These are phyloP conservation scores for Gouania willdenowi DNA, from an alignment of 2,797 vertebrate species.

Conservation along the genomic window DNA sequence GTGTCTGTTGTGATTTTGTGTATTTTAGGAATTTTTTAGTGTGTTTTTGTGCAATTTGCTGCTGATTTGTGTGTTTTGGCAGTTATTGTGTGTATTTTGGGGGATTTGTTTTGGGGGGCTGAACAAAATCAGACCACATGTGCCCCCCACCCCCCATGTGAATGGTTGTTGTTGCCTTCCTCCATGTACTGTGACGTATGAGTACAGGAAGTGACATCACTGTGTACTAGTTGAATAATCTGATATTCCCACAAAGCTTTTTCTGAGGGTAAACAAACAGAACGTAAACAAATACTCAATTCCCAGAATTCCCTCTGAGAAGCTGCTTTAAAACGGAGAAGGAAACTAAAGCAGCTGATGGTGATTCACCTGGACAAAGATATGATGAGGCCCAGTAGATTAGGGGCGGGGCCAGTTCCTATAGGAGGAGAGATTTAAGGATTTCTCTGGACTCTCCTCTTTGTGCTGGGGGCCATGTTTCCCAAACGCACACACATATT, in stretches of 20 bases:
- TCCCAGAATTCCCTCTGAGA: slow-evolving; percentile 36
- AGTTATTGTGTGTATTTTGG: no score
- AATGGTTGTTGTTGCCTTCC: no score
- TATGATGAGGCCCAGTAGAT: slow-evolving; percentile 30
- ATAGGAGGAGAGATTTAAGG: slow-evolving; percentile 55
- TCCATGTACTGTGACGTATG: no score
- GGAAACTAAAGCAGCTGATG: slow-evolving; percentile 6
- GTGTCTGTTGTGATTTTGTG: no score
- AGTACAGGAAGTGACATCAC: slow-evolving; percentile 74
- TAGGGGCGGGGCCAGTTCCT: slow-evolving; percentile 25
- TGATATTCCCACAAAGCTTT: slow-evolving; percentile 76
- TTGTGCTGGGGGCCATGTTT: slow-evolving; percentile 46
- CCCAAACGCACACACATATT: slow-evolving; percentile 50
- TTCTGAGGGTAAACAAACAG: slow-evolving; percentile 76
- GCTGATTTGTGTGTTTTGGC: no score
- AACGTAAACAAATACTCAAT: slow-evolving; percentile 30
- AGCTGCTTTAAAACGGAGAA: neutral
- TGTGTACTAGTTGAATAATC: slow-evolving; percentile 67
- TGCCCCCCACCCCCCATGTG: no score
- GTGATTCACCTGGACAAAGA: slow-evolving; percentile 14
- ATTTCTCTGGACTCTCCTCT: slow-evolving; percentile 44
- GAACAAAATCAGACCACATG: no score
- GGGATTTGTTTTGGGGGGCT: no score
- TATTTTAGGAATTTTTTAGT: no score
- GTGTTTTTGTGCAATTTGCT: no score